phyloP scores from a whole-genome alignment of 2,113 vertebrate species.

The Phyllopteryx taeniolatus region DNA sequence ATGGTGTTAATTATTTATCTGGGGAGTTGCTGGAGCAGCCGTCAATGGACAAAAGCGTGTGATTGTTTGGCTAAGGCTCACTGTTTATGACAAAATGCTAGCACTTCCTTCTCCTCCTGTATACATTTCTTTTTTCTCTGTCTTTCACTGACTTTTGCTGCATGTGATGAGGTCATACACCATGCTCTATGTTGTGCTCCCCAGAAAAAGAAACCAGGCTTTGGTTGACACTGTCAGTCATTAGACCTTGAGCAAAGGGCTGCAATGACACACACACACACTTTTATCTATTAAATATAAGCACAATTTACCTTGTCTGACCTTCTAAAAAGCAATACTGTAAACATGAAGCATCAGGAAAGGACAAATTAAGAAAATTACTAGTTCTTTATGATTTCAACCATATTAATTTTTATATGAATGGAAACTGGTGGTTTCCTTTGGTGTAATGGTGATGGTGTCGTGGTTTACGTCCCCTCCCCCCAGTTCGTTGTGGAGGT shows the following conservation, averaged over 20 bases:
- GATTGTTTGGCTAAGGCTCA: slow-evolving; percentile 46
- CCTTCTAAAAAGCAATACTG: not conserved
- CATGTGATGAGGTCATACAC: slow-evolving; percentile 48
- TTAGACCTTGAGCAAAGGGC: slow-evolving; percentile 32
- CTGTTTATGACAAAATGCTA: slow-evolving; percentile 24
- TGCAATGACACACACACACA: not conserved
- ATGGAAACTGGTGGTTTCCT: no score
- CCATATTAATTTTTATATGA: no score
- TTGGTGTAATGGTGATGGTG: no score
- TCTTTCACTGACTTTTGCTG: slow-evolving; percentile 35
- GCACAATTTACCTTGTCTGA: slow-evolving; percentile 25
- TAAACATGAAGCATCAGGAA: not conserved
- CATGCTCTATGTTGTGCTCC: slow-evolving; percentile 25
- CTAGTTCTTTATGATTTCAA: no score
- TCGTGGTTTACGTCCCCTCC: no score
- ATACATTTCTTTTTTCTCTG: slow-evolving; percentile 30
- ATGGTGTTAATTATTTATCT: slow-evolving; percentile 57
- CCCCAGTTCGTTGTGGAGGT: no score
- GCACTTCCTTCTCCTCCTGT: slow-evolving; percentile 10
- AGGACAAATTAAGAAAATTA: not conserved
- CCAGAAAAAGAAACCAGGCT: slow-evolving; percentile 6
- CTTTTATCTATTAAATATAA: slow-evolving; percentile 40
- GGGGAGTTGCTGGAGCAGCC: slow-evolving; percentile 13
- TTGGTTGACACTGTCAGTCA: slow-evolving; percentile 24
- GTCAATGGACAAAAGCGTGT: slow-evolving; percentile 32